Evolutionary conservation across 1,140 invertebrate species (phyloP), one percentile per base, ranked within the genome.

Genomic region (Heliconius melpomene): DNA sequence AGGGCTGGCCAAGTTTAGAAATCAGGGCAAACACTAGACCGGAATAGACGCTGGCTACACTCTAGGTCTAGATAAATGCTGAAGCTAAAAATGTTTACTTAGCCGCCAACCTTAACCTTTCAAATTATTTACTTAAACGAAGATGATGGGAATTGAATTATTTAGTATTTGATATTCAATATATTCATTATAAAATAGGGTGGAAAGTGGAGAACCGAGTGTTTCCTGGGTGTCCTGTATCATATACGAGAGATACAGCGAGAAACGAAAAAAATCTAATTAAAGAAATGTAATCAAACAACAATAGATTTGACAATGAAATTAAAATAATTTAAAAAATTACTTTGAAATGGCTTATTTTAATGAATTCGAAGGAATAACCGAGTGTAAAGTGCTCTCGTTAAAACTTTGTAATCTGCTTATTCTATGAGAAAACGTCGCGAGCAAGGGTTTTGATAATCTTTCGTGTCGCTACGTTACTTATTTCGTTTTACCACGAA

Each of bases 391-490:
- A 80, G 79, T 57, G 74, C 74, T 70, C 75, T 77, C 74, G 79
- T 80, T 80, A 80, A 80, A 80, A 80, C 46, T 80, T 66, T 80
- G 54, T 80, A 80, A 80, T 77, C 72, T 80, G 75, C 79, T 80
- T 80, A 80, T 80, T 77, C 52, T 77, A 13, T 74, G 74, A 76
- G 50, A 70, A 54, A 79, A 80, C 40, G 75, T 77, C 75, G 60
- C 60, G 60, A 66, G 60, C 60, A 66, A 66, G 60, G 60, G 60
- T 26, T 52, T 29, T 66, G 60, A 66, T 66, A 66, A 66, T 66
- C 60, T 66, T 66, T 66, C 60, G 60, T 29, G 60, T 66, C 26
- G 11, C 13, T 29, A 66, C 11, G 26, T 1, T n/a, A 7, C n/a
- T n/a, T 29, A 66, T 66, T 29, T 26, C 23, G 13, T 66, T 29